Conservation (phyloP, 2,113 vertebrate genomes). For the Percina caprodes region DNA sequence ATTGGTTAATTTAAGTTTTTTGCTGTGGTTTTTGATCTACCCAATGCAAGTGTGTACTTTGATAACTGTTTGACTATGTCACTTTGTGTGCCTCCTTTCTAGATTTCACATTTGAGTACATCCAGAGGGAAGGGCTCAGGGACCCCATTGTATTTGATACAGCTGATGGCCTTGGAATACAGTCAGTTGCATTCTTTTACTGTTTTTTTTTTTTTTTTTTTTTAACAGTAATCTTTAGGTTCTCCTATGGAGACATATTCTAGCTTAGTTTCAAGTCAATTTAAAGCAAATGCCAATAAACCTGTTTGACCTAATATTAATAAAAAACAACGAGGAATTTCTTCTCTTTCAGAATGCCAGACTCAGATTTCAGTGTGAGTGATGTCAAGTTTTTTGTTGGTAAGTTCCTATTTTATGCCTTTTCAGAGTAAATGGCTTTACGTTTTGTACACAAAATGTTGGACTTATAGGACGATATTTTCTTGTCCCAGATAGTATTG, state of each 20-base stretch:
- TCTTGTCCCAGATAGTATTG: neutral
- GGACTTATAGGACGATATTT: neutral
- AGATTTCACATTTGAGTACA: slow-evolving; percentile 98
- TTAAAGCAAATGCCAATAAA: neutral
- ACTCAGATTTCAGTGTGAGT: slow-evolving; percentile 95
- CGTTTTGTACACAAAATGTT: neutral
- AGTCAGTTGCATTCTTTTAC: slow-evolving; percentile 83
- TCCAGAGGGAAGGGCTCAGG: slow-evolving; percentile 94
- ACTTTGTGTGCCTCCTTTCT: slow-evolving; percentile 30
- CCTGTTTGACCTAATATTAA: neutral
- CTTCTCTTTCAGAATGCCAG: slow-evolving; percentile 91
- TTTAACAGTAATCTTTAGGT: neutral
- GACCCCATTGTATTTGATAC: slow-evolving; percentile 95
- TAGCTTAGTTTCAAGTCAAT: neutral
- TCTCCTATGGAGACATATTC: neutral
- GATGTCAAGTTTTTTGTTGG: slow-evolving; percentile 98
- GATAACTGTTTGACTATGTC: neutral
- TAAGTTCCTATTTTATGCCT: slow-evolving; percentile 76
- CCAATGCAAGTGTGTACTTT: slow-evolving; percentile 15
- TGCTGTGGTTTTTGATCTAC: neutral
- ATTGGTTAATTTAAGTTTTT: neutral
- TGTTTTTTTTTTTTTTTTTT: neutral
- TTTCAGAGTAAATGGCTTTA: neutral
- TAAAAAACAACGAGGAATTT: neutral
- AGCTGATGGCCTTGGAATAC: slow-evolving; percentile 93